Evolutionary conservation across 2,797 vertebrate genomes (phyloP).

Genomic region (Oreortyx pictus): DNA sequence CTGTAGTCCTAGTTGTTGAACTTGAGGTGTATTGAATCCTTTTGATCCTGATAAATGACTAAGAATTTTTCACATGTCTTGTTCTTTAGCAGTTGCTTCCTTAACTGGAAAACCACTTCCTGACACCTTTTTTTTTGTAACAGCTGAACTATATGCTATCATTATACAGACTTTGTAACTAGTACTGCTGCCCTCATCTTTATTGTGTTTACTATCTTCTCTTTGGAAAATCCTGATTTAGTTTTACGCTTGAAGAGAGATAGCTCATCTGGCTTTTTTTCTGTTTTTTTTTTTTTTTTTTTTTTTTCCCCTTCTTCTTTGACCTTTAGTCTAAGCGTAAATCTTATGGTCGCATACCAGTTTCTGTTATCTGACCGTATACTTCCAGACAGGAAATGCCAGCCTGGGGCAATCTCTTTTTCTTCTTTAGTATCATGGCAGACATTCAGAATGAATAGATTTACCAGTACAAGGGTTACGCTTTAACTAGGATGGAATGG

Average conservation of each 20-base stretch:
- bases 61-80: background rate
- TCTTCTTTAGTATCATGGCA: background rate
- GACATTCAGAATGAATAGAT: background rate
- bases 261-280: background rate
- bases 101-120: background rate
- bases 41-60: rapidly evolving
- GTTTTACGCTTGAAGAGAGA: background rate
- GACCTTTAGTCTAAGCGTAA: background rate
- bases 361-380: background rate
- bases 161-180: background rate
- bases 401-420: background rate
- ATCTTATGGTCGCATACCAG: background rate
- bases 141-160: background rate
- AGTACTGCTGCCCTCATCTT: background rate
- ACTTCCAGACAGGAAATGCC: background rate
- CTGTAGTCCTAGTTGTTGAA: background rate
- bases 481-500: background rate
- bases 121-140: background rate
- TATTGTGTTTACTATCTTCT: background rate
- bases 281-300: background rate
- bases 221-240: background rate
- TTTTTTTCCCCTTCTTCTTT: background rate
- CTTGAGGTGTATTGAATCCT: background rate
- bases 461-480: rapidly evolving
- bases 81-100: background rate